Evolutionary conservation across 2,113 vertebrate genomes (phyloP).

Genomic region (Xiphorhynchus elegans): DNA sequence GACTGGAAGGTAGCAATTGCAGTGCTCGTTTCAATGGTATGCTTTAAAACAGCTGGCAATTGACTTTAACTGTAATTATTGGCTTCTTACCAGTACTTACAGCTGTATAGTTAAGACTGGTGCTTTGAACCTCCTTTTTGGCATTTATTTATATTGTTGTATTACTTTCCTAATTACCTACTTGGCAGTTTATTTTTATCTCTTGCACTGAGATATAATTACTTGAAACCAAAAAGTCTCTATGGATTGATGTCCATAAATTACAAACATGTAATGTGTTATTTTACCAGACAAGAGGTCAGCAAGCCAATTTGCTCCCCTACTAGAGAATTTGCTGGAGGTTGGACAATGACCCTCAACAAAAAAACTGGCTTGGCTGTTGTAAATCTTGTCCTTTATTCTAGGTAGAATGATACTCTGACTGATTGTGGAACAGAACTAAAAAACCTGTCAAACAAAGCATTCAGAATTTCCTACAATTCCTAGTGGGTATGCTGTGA

Average conservation of each 20-base stretch:
- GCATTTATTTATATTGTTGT: slow-evolving; percentile 60
- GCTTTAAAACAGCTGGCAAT: slow-evolving; percentile 26
- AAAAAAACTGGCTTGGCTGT: neutral
- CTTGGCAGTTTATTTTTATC: slow-evolving; percentile 71
- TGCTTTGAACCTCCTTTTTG: slow-evolving; percentile 56
- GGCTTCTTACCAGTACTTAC: slow-evolving; percentile 68
- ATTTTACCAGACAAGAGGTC: slow-evolving; percentile 67
- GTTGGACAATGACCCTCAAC: slow-evolving; percentile 26
- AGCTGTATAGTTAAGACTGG: slow-evolving; percentile 47
- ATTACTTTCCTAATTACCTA: slow-evolving; percentile 59
- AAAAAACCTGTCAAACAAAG: neutral
- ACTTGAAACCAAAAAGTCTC: slow-evolving; percentile 54
- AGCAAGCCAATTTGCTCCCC: slow-evolving; percentile 60
- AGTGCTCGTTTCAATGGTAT: neutral
- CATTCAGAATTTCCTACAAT: neutral
- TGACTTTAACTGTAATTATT: slow-evolving; percentile 66
- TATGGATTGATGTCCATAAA: slow-evolving; percentile 65
- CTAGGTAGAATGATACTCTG: neutral
- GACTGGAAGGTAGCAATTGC: slow-evolving; percentile 29
- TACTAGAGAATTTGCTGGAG: slow-evolving; percentile 36
- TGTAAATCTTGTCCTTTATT: neutral
- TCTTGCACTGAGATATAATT: slow-evolving; percentile 59
- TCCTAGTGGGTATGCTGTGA: neutral
- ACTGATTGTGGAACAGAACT: neutral
- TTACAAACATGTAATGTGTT: slow-evolving; percentile 63